phyloP scores from a whole-genome alignment of 2,888 invertebrate species.

The Heteromyza rotundicornis region DNA sequence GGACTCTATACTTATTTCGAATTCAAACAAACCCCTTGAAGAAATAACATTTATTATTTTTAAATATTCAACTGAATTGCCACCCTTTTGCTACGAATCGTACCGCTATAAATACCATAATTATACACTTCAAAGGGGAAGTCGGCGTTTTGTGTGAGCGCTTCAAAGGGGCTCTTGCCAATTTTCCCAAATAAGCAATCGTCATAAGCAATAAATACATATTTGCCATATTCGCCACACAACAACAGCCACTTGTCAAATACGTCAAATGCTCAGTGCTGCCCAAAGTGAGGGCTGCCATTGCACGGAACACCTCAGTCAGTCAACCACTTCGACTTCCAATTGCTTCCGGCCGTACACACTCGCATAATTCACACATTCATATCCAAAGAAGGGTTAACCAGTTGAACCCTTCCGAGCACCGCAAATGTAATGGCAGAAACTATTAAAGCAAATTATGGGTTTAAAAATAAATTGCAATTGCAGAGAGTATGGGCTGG shows the following conservation, averaged over 20 bases:
- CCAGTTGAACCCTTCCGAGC: too few relatives aligned
- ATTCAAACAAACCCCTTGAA: too few relatives aligned
- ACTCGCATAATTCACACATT: background rate
- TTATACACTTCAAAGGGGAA: constrained; percentile 1
- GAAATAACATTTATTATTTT: too few relatives aligned
- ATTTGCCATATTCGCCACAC: constrained; percentile 41
- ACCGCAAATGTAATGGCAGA: constrained; percentile 43
- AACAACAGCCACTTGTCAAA: constrained; percentile 11
- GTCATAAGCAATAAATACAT: constrained; percentile 46
- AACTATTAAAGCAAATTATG: constrained; percentile 59
- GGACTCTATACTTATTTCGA: too few relatives aligned
- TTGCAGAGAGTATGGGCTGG: constrained; percentile 10
- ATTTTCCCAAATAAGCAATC: constrained; percentile 28
- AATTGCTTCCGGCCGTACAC: constrained; percentile 1
- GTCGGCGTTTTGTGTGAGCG: too few relatives aligned
- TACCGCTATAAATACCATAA: constrained; percentile 1
- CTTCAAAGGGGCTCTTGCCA: background rate
- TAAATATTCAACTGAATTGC: too few relatives aligned
- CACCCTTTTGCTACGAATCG: too few relatives aligned
- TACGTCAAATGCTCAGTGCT: background rate
- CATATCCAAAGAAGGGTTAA: background rate
- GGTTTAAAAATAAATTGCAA: constrained; percentile 53
- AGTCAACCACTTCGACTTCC: background rate
- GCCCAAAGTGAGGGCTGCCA: background rate
- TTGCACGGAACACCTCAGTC: background rate